Evolutionary conservation across 2,113 vertebrate species (phyloP).

Genomic region (Salvelinus alpinus): DNA sequence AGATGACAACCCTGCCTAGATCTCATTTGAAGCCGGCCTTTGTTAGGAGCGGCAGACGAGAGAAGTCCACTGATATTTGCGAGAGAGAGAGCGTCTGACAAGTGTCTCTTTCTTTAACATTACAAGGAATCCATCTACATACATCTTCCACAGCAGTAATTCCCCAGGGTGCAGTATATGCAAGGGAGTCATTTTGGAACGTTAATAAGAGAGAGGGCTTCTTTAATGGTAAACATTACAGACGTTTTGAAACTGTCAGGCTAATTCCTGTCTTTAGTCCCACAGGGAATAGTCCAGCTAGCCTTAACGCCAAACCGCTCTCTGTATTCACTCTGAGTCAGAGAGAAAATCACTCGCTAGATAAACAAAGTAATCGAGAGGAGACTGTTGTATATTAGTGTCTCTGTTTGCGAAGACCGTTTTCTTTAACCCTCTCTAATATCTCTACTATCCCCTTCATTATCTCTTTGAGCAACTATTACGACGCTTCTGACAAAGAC

Average conservation of each 20-base stretch:
- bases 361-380: conserved; percentile 55
- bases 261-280: conserved; percentile 75
- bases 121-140: conserved; percentile 84
- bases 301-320: conserved; percentile 35
- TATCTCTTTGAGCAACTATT: conserved; percentile 49
- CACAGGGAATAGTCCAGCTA: conserved; percentile 57
- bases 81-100: conserved; percentile 79
- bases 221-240: conserved; percentile 95
- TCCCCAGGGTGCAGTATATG: conserved; percentile 72
- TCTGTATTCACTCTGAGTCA: conserved; percentile 53
- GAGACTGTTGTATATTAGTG: conserved; percentile 29
- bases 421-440: conserved; percentile 29
- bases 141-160: conserved; percentile 72
- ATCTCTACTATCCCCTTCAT: conserved; percentile 58
- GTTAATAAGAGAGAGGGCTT: conserved; percentile 74
- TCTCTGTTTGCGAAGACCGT: conserved; percentile 53
- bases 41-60: conserved; percentile 87
- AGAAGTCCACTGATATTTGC: conserved; percentile 84
- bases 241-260: conserved; percentile 79
- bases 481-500: conserved; percentile 32
- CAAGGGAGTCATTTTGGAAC: conserved; percentile 85
- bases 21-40: conserved; percentile 91
- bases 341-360: conserved; percentile 48
- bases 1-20: conserved; percentile 96
- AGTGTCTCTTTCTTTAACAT: conserved; percentile 81